Percentiles rank a stretch among this genome's conserved stretches.
Evolutionary conservation across 2,888 invertebrate genomes (phyloP).

Genomic region (Hirudinaria manillensis): DNA sequence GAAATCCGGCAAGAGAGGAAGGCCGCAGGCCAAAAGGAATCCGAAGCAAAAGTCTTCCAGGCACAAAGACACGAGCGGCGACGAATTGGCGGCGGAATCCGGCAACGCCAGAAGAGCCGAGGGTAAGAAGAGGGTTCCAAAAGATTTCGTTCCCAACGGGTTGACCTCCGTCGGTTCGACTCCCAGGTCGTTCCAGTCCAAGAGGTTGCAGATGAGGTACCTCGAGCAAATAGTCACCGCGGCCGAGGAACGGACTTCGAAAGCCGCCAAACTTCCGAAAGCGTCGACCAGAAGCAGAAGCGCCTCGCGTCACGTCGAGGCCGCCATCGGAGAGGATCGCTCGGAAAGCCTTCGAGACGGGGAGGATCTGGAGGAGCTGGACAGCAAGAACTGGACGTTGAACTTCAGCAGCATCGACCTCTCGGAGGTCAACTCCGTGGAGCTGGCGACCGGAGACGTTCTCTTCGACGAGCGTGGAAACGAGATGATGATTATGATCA

Average conservation of each 20-base stretch:
- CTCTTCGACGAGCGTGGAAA: neutral
- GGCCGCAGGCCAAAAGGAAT: neutral
- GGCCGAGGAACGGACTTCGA: neutral
- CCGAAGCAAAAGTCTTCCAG: neutral
- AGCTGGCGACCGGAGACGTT: neutral
- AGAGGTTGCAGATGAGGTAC: slow-evolving; percentile 26
- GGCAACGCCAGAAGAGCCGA: neutral
- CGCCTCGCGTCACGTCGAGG: neutral
- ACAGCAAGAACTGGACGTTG: slow-evolving; percentile 5
- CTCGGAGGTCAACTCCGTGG: neutral
- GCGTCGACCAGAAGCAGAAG: neutral
- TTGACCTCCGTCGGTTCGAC: neutral
- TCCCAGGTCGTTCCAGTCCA: slow-evolving; percentile 19
- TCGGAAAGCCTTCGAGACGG: neutral
- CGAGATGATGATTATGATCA: neutral
- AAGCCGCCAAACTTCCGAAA: too few species aligned
- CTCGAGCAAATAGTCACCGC: neutral
- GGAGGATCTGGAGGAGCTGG: neutral
- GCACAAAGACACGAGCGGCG: neutral
- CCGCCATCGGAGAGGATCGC: neutral
- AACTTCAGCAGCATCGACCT: slow-evolving; percentile 16
- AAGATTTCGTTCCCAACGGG: slow-evolving; percentile 26
- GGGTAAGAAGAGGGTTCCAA: neutral
- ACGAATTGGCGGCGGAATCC: neutral
- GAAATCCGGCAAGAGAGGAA: neutral